Conservation (phyloP, 1,140 invertebrate species). For the Macrosteles quadrilineatus region DNA sequence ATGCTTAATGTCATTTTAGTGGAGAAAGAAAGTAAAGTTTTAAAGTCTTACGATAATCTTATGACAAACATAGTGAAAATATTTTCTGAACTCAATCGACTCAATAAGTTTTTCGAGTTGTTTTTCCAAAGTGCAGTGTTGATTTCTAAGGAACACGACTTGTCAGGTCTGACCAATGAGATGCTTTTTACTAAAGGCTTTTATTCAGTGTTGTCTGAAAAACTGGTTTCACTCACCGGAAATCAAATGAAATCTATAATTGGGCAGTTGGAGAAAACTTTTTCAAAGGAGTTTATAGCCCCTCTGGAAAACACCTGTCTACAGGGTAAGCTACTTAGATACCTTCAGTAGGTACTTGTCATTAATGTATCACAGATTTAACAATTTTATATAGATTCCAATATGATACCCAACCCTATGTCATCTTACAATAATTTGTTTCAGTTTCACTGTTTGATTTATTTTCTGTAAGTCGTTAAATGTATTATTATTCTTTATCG, state of each 20-base stretch:
- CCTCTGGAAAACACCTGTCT: no score
- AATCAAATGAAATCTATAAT: background rate
- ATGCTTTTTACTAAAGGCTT: background rate
- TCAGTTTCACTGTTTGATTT: no score
- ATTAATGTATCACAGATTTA: no score
- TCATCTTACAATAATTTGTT: no score
- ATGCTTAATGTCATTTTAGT: background rate
- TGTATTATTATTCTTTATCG: no score
- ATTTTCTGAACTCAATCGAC: background rate
- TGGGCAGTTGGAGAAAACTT: background rate
- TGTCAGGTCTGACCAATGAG: background rate
- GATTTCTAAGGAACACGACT: background rate
- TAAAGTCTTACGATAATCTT: background rate
- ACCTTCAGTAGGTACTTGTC: no score
- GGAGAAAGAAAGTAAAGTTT: background rate
- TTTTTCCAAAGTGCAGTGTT: background rate
- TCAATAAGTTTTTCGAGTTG: conserved; percentile 1
- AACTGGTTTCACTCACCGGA: background rate
- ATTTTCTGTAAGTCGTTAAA: no score
- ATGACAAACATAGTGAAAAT: background rate
- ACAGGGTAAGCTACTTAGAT: no score
- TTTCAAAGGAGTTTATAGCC: background rate
- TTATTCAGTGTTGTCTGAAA: conserved; percentile 7
- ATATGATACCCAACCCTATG: no score
- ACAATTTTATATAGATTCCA: no score